Percentiles rank a stretch among this genome's conserved stretches.
phyloP scores from a whole-genome alignment of 2,113 vertebrate genomes.

The Australoheros scitulus region DNA sequence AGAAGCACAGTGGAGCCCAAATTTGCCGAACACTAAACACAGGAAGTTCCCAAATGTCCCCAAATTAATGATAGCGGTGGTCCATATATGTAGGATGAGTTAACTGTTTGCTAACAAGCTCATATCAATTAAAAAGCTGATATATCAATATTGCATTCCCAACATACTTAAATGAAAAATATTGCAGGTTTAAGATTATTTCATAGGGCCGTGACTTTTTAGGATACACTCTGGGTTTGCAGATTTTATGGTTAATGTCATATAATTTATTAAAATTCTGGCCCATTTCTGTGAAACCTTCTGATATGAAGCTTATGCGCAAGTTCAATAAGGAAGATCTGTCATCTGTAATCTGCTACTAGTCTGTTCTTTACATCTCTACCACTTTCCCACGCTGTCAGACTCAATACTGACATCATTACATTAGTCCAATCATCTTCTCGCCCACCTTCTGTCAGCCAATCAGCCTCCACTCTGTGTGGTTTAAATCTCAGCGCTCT shows the following conservation, averaged over 20 bases:
- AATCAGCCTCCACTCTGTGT: no score
- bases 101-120: not conserved
- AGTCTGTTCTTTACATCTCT: no score
- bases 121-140: not conserved
- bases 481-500: no score
- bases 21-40: not conserved
- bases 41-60: not conserved
- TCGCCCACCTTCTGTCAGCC: no score
- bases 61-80: not conserved
- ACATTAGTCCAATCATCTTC: no score
- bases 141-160: not conserved
- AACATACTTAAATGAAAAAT: not conserved
- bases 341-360: no score
- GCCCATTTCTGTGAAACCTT: no score
- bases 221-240: not conserved
- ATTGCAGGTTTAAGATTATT: not conserved
- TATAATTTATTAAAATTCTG: no score
- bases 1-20: not conserved
- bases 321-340: no score
- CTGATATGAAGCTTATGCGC: no score
- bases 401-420: no score
- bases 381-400: no score
- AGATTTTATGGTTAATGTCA: not conserved
- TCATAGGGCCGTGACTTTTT: not conserved
- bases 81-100: not conserved